Evolutionary conservation across 2,797 vertebrate species (phyloP).

Genomic region (Sylvilagus floridanus): DNA sequence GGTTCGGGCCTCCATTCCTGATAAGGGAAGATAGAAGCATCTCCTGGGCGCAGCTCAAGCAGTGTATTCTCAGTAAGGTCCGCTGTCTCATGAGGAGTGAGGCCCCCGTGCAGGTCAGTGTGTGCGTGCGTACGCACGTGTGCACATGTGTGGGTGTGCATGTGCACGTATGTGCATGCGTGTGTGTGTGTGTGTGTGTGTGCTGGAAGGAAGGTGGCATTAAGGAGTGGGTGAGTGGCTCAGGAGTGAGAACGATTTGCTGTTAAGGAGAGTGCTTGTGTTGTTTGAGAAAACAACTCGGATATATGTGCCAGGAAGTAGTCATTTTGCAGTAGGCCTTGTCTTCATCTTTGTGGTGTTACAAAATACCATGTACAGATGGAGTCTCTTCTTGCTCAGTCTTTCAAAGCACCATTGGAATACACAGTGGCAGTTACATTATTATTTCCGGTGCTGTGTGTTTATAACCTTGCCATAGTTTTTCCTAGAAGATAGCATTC

Average conservation of each 20-base stretch:
- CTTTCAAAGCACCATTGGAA: background rate
- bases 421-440: background rate
- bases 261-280: background rate
- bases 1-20: slow-evolving; percentile 95
- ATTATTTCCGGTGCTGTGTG: background rate
- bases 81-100: slow-evolving; percentile 92
- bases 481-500: background rate
- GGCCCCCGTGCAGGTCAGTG: slow-evolving; percentile 89
- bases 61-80: slow-evolving; percentile 92
- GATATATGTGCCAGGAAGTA: background rate
- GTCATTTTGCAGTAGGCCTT: background rate
- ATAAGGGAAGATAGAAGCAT: slow-evolving; percentile 92
- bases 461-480: background rate
- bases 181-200: background rate
- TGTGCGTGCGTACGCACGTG: no score
- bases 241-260: background rate
- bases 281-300: background rate
- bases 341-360: background rate
- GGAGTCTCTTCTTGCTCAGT: background rate
- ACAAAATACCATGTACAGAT: background rate
- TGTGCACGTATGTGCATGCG: no score
- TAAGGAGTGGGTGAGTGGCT: background rate
- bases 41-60: slow-evolving; percentile 95
- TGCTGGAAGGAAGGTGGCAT: background rate
- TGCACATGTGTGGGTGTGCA: background rate